phyloP scores from a whole-genome alignment of 1,140 invertebrate species.

The Nebria ingens region DNA sequence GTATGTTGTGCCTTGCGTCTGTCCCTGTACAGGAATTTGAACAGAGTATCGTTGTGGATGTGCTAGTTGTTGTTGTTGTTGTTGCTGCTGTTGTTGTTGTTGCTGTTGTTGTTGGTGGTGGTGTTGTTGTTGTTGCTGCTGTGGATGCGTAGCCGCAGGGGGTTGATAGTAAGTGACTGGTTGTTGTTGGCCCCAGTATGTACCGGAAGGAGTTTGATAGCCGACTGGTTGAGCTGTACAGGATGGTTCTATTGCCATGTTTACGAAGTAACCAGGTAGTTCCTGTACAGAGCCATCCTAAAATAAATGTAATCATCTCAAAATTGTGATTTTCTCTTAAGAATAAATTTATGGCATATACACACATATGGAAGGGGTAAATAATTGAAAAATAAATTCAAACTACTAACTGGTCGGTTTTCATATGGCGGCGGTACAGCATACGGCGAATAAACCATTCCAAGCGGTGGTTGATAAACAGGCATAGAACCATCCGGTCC shows the following conservation, averaged over 20 bases:
- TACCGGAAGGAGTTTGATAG: slow-evolving; percentile 4
- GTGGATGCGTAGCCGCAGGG: neutral
- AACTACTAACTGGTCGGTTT: slow-evolving; percentile 24
- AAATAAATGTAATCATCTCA: too few relatives aligned
- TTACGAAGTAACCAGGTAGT: slow-evolving; percentile 11
- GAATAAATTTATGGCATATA: too few relatives aligned
- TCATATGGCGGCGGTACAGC: slow-evolving; percentile 27
- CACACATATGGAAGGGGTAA: neutral
- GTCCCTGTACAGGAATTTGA: neutral
- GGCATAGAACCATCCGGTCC: slow-evolving; percentile 16
- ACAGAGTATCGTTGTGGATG: slow-evolving; percentile 9
- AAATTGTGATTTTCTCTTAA: too few relatives aligned
- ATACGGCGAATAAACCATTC: slow-evolving; percentile 27
- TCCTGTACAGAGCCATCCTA: slow-evolving; percentile 9
- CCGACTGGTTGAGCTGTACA: slow-evolving; percentile 11
- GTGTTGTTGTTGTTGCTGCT: too few relatives aligned
- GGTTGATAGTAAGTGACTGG: slow-evolving; percentile 12
- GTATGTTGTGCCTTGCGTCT: neutral
- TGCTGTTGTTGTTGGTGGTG: too few relatives aligned
- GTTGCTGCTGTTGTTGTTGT: too few relatives aligned
- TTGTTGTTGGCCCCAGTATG: slow-evolving; percentile 13
- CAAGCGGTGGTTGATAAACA: slow-evolving; percentile 26
- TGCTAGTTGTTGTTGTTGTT: too few relatives aligned
- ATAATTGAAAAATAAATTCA: neutral
- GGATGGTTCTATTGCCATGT: slow-evolving; percentile 12